These are phyloP conservation scores for Chrysolina oricalcia DNA, from an alignment of 2,888 invertebrate genomes.

Conservation along the genomic window DNA sequence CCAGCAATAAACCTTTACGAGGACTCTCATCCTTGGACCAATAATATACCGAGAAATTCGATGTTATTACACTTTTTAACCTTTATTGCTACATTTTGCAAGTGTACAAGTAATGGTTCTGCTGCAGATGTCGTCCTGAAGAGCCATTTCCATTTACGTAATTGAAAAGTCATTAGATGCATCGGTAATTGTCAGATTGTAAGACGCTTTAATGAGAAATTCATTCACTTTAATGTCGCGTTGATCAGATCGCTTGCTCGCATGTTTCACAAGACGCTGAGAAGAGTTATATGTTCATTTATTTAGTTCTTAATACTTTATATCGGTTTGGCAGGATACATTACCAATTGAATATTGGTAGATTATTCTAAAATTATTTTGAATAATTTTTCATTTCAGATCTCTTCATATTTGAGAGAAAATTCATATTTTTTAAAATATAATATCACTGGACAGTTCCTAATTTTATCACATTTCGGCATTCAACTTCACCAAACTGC, in stretches of 20 bases:
- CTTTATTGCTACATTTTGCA: conserved; percentile 53
- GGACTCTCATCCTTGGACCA: conserved; percentile 41
- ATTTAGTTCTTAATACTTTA: not conserved
- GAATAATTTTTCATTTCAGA: too few relatives aligned
- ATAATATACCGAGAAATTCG: conserved; percentile 40
- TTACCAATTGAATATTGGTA: too few relatives aligned
- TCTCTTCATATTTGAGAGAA: too few relatives aligned
- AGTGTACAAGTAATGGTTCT: conserved; percentile 56
- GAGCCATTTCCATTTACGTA: conserved; percentile 56
- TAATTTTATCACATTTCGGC: too few relatives aligned
- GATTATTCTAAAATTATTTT: too few relatives aligned
- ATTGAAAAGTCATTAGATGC: conserved; percentile 46
- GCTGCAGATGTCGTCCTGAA: conserved; percentile 56
- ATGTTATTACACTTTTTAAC: conserved; percentile 46
- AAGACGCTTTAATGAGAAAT: conserved; percentile 50
- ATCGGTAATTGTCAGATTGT: conserved; percentile 43
- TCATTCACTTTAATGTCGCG: conserved; percentile 35
- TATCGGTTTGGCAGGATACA: not conserved
- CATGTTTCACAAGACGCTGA: conserved; percentile 31
- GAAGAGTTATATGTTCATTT: not conserved
- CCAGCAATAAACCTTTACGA: not conserved
- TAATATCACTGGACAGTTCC: too few relatives aligned
- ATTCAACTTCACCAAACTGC: too few relatives aligned
- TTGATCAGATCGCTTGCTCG: not conserved
- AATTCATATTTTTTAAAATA: too few relatives aligned